These are phyloP conservation scores for Heliconius hewitsoni DNA, from an alignment of 1,140 invertebrate species.

Conservation along the genomic window DNA sequence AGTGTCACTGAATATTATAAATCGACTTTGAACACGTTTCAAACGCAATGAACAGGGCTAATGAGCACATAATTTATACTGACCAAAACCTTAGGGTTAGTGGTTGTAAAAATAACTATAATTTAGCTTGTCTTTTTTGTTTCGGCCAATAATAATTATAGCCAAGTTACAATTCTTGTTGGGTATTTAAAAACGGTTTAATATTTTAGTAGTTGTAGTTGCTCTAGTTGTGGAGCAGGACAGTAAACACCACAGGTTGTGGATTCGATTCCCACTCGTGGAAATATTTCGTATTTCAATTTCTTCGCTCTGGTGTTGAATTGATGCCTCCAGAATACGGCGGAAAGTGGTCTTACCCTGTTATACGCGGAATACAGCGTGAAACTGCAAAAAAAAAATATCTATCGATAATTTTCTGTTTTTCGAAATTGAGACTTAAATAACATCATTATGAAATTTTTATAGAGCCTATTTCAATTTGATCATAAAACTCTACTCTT, in stretches of 20 bases:
- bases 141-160: background rate
- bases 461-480: background rate
- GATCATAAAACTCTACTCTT: background rate
- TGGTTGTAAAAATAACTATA: background rate
- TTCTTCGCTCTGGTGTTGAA: too few species aligned
- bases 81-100: background rate
- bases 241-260: too few species aligned
- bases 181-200: background rate
- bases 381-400: too few species aligned
- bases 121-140: background rate
- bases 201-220: background rate
- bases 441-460: background rate
- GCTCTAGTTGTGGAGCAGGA: too few species aligned
- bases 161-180: background rate
- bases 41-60: background rate
- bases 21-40: background rate
- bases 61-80: slow-evolving; percentile 2
- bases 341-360: too few species aligned
- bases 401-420: too few species aligned
- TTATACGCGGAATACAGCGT: too few species aligned
- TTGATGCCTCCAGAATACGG: too few species aligned
- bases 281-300: too few species aligned
- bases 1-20: slow-evolving; percentile 1
- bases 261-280: too few species aligned
- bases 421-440: background rate